Conservation (phyloP, 2,888 invertebrate genomes). For the Phania funesta region DNA sequence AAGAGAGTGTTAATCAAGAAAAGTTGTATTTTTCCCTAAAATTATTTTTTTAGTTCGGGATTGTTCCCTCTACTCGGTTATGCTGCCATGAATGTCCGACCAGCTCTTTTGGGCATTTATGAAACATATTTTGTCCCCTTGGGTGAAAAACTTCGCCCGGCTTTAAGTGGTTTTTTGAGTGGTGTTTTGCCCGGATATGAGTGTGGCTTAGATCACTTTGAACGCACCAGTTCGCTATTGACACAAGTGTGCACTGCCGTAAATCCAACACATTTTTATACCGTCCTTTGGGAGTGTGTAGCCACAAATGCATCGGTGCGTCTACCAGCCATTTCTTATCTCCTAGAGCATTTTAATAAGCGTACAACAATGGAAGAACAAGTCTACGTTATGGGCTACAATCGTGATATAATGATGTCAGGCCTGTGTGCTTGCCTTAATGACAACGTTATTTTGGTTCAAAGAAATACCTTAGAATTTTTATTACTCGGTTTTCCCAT, state of each 20-base stretch:
- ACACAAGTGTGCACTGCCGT: constrained; percentile 86
- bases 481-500: constrained; percentile 91
- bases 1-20: too few species aligned
- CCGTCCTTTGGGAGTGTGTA: constrained; percentile 93
- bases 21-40: neutral
- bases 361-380: constrained; percentile 90
- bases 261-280: constrained; percentile 89
- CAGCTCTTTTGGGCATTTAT: constrained; percentile 89
- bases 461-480: constrained; percentile 91
- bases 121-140: constrained; percentile 93
- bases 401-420: constrained; percentile 90
- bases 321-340: constrained; percentile 90
- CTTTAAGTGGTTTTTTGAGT: constrained; percentile 91
- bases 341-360: constrained; percentile 89
- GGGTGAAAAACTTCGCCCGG: constrained; percentile 85
- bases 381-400: constrained; percentile 89
- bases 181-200: constrained; percentile 93
- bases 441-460: constrained; percentile 90
- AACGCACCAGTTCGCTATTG: constrained; percentile 82
- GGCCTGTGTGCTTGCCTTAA: constrained; percentile 90
- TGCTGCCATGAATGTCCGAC: constrained; percentile 94
- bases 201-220: constrained; percentile 91
- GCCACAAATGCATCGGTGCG: constrained; percentile 90
- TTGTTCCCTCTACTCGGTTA: constrained; percentile 93
- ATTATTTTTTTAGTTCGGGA: constrained; percentile 82